Base-by-base conservation (phyloP, 1,140 invertebrate species). In the Ectropis grisescens region DNA sequence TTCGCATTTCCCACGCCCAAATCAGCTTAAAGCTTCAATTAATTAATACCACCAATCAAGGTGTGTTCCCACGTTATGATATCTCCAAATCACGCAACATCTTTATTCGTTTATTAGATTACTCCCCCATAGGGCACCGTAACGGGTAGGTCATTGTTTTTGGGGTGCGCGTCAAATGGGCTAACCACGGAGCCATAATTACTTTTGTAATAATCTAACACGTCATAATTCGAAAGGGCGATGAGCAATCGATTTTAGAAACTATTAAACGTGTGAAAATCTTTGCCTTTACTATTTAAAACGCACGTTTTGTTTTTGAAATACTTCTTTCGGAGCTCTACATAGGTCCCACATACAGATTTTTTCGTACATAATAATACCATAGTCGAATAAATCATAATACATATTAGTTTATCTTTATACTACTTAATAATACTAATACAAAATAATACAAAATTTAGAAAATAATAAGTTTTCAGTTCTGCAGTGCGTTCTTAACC, bases 11-110 rank as follows among this genome's bases (percentile, higher is more conserved):
- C 64, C 69, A 74, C 69, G 69, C 31, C 31, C 43, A 52, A 41
- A 41, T 56, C 47, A 47, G 46, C 41, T 49, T 55, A 43, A 39
- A 37, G 45, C 39, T 45, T 70, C 60, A 67, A 74, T 71, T 76
- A 76, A 79, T 79, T 72, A 79, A 66, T 46, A 34, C 48, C 41
- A 58, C 54, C 64, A 75, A 79, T 74, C 70, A 74, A 74, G 62
- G 67, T 59, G 55, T 41, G 57, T 76, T 79, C 74, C 74, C 74
- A 79, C 74, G 74, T 55, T 44, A 56, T 71, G 68, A 79, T 75
- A 71, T 66, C 69, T 64, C 51, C 32, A 58, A 74, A 79, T 79
- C 74, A 79, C 69, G 74, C 74, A 79, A 79, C 74, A 79, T 79
- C 74, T 79, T 75, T 59, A 75, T 78, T 59, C 58, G 49, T 64